Evolutionary conservation across 2,888 invertebrate genomes (phyloP), one percentile per base, ranked within the genome.

Genomic region (Drosophila nigricruria): DNA sequence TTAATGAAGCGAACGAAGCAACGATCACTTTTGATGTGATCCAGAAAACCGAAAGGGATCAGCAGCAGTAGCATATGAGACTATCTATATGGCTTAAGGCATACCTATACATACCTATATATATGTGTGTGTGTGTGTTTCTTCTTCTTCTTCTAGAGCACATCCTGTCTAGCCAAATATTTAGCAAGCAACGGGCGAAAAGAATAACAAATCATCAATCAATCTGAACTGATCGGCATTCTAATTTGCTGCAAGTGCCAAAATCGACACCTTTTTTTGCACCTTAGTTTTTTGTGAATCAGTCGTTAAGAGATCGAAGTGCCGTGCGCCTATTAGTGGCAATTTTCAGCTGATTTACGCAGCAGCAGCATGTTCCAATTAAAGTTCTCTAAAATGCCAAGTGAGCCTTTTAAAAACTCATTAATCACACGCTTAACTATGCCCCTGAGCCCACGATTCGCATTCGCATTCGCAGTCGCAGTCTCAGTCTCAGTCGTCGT

Each of bases 361-460:
- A 83, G 89, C 89, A 84, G 88, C 88, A 83, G 87, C 89, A 80
- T 81, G 89, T 89, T 88, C 91, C 91, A 91, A 91, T 91, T 91
- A 91, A 91, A 88, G 70, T 86, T 79, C 83, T 82, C 88, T 73
- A 78, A 86, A 79, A 79, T 86, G 79, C 81, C 79, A 82, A 88
- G 83, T 81, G 88, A 92, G 89, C 90, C 92, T 91, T 90, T 92
- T 92, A 92, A 92, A 92, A 92, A 82, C 81, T 90, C 92, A 92
- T 92, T 92, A 92, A 92, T 92, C 92, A 92, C 89, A 83, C 86
- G 88, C 87, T 89, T 92, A 92, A 92, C 91, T 88, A 91, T 88
- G 88, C 60, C 61, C 61, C 58, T 20, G 50, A 40, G 57, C 73
- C 49, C 59, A 58, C 49, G 30, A 52, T 60, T 32, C 36, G 43